Percentiles rank a stretch among this genome's conserved stretches.
These are phyloP conservation scores for Anarhynchus alexandrinus DNA, from an alignment of 2,113 vertebrate genomes.

Conservation along the genomic window DNA sequence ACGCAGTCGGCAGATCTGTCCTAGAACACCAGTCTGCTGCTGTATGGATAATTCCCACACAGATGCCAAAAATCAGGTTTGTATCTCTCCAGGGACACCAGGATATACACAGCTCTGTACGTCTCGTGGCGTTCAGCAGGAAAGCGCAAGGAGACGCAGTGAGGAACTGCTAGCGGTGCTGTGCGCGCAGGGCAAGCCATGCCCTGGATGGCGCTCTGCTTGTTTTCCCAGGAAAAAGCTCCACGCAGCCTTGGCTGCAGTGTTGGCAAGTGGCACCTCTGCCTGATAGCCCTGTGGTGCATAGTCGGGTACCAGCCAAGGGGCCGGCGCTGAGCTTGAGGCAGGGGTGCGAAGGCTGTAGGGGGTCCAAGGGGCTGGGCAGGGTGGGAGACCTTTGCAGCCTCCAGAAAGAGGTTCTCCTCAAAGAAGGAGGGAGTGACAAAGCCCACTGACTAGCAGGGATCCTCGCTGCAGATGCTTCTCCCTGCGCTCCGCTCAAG, in stretches of 20 bases:
- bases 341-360: neutral
- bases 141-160: no score
- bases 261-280: no score
- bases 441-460: neutral
- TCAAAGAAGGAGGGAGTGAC: neutral
- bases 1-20: neutral
- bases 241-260: no score
- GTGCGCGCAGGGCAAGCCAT: no score
- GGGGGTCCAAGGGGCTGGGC: neutral
- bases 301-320: fast-evolving
- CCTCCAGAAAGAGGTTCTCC: neutral
- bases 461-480: neutral
- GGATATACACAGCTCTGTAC: no score
- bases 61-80: neutral
- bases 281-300: no score
- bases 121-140: no score
- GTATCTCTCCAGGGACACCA: neutral
- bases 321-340: neutral
- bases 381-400: neutral
- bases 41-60: fast-evolving
- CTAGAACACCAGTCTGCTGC: neutral
- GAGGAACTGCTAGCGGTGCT: no score
- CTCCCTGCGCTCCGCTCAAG: neutral
- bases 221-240: no score
- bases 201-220: no score